Base-by-base conservation (phyloP, 2,797 vertebrate genomes). In the Setipinna tenuifilis region DNA sequence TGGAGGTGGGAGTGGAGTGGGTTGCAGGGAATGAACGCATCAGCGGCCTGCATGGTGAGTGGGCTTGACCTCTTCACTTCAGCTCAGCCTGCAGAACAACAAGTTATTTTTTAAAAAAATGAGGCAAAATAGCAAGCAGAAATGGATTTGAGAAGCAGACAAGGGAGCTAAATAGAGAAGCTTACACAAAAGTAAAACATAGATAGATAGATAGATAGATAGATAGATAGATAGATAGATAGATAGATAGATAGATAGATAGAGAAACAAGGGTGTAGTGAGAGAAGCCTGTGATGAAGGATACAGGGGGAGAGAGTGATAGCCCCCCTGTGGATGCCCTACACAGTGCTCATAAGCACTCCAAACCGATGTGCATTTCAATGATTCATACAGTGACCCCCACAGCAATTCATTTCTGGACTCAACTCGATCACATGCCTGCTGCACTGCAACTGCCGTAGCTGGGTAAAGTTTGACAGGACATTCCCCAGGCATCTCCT, bases 1-100 rank as follows among this genome's bases (percentile, higher is more conserved):
- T 80, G 83, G 85, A 86, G 84, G 88, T 86, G 84, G 86, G 86
- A 84, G 84, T 89, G 86, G 83, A 87, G 84, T 89, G 86, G 88
- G 88, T 65, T 87, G 86, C 82, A 86, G 86, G 81, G 83, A 87
- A 88, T 80, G 86, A 86, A 86, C 83, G 87, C 86, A 86, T 89
- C 88, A 85, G 85, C 86, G 25, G 83, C 86, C 59, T 23, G 61
- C 85, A 83, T 81, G 19, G 84, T 46, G 48, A 85, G 86, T 87
- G 83, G 86, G 84, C 86, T 87, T 89, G 86, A 87, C 88, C 88
- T 89, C 83, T 81, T 87, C 82, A 84, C 85, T 83, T 23, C 41
- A 50, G 68, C 68, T 75, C 68, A 19, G 28, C 28, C 28, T 75
- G 68, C 68, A 75, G 25, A 75, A 75, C 68, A 75, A 75, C 68